Evolutionary conservation across 2,113 vertebrate species (phyloP).

Genomic region (Nothoprocta perdicaria): DNA sequence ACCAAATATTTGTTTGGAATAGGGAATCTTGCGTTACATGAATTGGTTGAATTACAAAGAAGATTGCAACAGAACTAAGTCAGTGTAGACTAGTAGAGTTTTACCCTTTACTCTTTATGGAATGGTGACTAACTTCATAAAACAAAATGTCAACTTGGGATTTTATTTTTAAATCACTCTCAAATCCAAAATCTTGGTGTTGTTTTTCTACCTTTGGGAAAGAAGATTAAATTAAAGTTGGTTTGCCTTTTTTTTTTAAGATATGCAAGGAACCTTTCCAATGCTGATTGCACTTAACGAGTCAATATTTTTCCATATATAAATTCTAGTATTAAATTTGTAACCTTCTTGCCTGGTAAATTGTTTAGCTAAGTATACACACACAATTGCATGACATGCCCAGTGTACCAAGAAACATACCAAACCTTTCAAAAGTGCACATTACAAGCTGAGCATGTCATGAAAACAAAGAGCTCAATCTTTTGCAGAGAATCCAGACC

Average conservation of each 20-base stretch:
- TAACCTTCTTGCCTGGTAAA: neutral
- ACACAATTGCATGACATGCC: slow-evolving; percentile 71
- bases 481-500: slow-evolving; percentile 74
- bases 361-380: slow-evolving; percentile 41
- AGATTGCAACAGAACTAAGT: neutral
- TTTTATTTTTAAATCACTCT: neutral
- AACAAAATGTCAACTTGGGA: neutral
- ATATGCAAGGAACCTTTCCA: neutral
- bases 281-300: neutral
- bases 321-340: neutral
- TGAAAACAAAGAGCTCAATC: slow-evolving; percentile 74
- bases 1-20: neutral
- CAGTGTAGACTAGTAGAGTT: neutral
- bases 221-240: neutral
- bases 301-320: neutral
- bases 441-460: slow-evolving; percentile 75
- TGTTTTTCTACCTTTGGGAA: neutral
- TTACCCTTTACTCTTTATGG: neutral
- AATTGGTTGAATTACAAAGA: neutral
- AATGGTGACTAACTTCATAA: neutral
- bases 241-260: neutral
- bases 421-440: slow-evolving; percentile 73
- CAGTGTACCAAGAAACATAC: slow-evolving; percentile 70
- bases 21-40: neutral
- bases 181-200: neutral